Conservation (phyloP, 64 coral and sea anemone genomes). For the Pachyseris speciosa region DNA sequence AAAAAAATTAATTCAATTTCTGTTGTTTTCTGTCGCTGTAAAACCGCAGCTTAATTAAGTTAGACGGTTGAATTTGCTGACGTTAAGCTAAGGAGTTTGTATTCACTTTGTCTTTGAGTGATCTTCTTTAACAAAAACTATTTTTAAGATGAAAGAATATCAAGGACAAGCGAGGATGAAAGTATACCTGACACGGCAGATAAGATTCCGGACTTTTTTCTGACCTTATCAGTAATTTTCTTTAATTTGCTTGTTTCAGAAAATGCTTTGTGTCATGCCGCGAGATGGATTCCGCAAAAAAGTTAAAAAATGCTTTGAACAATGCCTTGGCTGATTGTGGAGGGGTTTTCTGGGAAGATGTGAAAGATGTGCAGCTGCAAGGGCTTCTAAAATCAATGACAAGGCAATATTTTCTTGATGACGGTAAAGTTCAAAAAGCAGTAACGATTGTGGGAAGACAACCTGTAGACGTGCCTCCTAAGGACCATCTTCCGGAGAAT, state of each 20-base stretch:
- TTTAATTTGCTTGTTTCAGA: neutral
- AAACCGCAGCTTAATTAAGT: too few species aligned
- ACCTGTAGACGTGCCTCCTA: neutral
- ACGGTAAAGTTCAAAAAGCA: conserved; percentile 10
- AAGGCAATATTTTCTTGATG: neutral
- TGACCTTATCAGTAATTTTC: too few species aligned
- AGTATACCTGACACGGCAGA: too few species aligned
- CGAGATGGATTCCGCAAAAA: conserved; percentile 38
- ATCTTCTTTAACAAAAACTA: too few species aligned
- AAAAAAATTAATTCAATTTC: too few species aligned
- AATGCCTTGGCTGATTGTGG: conserved; percentile 45
- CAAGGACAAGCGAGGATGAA: too few species aligned
- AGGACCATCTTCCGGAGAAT: neutral
- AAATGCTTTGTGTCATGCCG: conserved; percentile 22
- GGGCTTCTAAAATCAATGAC: neutral
- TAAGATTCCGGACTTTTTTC: too few species aligned
- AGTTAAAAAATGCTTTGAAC: conserved; percentile 35
- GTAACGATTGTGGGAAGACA: conserved; percentile 12
- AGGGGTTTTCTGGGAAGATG: conserved; percentile 45
- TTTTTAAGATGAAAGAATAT: too few species aligned
- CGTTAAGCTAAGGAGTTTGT: too few species aligned
- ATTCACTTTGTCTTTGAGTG: too few species aligned
- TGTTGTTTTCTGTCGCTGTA: too few species aligned
- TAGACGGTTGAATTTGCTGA: too few species aligned
- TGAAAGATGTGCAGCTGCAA: conserved; percentile 28